Conservation (phyloP, 1,140 invertebrate genomes). For the Cyrtorhinus lividipennis region DNA sequence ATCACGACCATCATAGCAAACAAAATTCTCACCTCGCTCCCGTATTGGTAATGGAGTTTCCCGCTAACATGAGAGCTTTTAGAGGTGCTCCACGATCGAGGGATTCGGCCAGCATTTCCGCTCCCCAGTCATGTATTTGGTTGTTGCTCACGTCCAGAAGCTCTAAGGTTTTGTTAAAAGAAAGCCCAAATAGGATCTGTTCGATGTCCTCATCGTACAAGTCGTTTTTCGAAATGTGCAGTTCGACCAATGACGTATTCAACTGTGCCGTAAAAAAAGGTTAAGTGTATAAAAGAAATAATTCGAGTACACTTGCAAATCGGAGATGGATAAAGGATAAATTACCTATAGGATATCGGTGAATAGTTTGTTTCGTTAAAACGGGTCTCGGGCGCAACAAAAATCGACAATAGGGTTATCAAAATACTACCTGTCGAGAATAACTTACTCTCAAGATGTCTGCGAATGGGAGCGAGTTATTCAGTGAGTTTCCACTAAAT, state of each 20-base stretch:
- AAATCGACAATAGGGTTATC: too few species aligned
- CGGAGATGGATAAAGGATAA: too few species aligned
- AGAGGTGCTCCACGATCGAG: conserved; percentile 34
- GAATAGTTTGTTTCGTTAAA: too few species aligned
- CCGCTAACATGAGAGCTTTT: conserved; percentile 34
- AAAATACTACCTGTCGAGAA: too few species aligned
- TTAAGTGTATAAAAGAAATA: too few species aligned
- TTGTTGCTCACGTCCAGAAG: conserved; percentile 42
- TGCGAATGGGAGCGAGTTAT: neutral
- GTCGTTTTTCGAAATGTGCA: conserved; percentile 41
- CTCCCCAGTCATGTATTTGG: conserved; percentile 38
- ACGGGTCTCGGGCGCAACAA: too few species aligned
- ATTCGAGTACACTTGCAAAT: too few species aligned
- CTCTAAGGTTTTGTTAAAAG: conserved; percentile 33
- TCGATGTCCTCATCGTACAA: conserved; percentile 41
- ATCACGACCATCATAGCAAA: too few species aligned
- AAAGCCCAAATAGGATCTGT: conserved; percentile 34
- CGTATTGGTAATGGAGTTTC: conserved; percentile 37
- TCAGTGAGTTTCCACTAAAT: neutral
- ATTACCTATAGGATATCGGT: too few species aligned
- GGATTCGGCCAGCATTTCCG: conserved; percentile 35
- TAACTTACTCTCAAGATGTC: neutral
- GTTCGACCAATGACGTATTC: conserved; percentile 30
- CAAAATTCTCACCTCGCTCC: conserved; percentile 30
- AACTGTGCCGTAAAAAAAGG: too few species aligned